A percentile compares a stretch with the other conserved stretches of the same genome.
These are phyloP conservation scores for Nysson spinosus DNA, from an alignment of 2,888 invertebrate genomes.

Conservation along the genomic window DNA sequence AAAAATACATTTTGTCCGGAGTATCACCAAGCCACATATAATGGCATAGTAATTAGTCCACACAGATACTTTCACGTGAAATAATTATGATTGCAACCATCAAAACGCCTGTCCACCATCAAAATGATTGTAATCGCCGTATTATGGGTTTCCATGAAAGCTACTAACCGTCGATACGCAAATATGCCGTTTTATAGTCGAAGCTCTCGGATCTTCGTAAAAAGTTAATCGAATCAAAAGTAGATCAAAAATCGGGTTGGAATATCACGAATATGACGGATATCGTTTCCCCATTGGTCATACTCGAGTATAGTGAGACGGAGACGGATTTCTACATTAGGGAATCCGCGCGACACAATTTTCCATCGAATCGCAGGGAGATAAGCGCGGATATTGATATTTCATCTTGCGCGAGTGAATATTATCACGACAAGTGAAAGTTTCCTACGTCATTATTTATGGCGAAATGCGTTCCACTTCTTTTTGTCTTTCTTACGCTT, in stretches of 20 bases:
- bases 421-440: slow-evolving; percentile 43
- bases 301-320: neutral
- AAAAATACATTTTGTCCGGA: slow-evolving; percentile 36
- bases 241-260: too few relatives aligned
- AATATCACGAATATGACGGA: too few relatives aligned
- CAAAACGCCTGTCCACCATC: too few relatives aligned
- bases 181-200: slow-evolving; percentile 2
- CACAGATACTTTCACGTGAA: slow-evolving; percentile 9
- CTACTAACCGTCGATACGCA: slow-evolving; percentile 18
- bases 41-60: slow-evolving; percentile 5
- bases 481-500: slow-evolving; percentile 8
- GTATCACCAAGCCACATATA: slow-evolving; percentile 3
- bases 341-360: neutral
- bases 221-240: too few relatives aligned
- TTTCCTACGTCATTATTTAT: slow-evolving; percentile 39
- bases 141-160: too few relatives aligned
- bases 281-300: too few relatives aligned
- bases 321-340: neutral
- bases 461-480: slow-evolving; percentile 45
- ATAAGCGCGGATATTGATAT: slow-evolving; percentile 26
- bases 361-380: neutral
- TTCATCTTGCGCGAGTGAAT: slow-evolving; percentile 14
- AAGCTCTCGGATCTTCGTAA: neutral
- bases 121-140: slow-evolving; percentile 41
- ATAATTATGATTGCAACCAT: slow-evolving; percentile 3